phyloP scores from a whole-genome alignment of 37 sponge, comb jelly and placozoan genomes.

The Eunapius fragilis region DNA sequence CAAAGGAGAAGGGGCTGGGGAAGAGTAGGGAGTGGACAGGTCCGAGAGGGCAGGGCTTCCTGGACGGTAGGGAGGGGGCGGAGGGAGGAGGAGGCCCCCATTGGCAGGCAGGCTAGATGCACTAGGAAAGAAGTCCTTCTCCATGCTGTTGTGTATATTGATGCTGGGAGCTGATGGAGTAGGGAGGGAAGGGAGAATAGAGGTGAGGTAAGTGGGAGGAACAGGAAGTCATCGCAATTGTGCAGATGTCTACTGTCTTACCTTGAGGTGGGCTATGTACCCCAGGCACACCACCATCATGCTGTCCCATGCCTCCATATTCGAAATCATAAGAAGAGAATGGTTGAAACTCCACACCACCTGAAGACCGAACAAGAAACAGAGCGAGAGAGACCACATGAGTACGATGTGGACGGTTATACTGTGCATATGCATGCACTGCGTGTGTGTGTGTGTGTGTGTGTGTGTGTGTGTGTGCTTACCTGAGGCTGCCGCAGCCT shows the following conservation, averaged over 20 bases:
- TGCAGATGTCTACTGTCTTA: no score
- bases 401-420: neutral
- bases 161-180: constrained; percentile 33
- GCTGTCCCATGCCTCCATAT: neutral
- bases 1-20: constrained; percentile 42
- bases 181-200: constrained; percentile 21
- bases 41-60: constrained; percentile 48
- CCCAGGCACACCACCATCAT: neutral
- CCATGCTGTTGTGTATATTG: constrained; percentile 2
- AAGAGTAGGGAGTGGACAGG: constrained; percentile 31
- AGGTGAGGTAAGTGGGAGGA: neutral
- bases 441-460: neutral
- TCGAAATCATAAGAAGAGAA: neutral
- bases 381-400: no score
- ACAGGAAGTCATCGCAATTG: no score
- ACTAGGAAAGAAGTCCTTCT: neutral
- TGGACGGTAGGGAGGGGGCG: constrained; percentile 34
- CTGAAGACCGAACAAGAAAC: neutral
- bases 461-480: neutral
- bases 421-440: neutral
- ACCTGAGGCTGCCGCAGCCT: neutral
- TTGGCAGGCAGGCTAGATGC: neutral
- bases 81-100: constrained; percentile 18
- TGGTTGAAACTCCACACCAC: neutral
- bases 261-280: neutral